These are phyloP conservation scores for Arctia plantaginis DNA, from an alignment of 2,888 invertebrate genomes.

Conservation along the genomic window DNA sequence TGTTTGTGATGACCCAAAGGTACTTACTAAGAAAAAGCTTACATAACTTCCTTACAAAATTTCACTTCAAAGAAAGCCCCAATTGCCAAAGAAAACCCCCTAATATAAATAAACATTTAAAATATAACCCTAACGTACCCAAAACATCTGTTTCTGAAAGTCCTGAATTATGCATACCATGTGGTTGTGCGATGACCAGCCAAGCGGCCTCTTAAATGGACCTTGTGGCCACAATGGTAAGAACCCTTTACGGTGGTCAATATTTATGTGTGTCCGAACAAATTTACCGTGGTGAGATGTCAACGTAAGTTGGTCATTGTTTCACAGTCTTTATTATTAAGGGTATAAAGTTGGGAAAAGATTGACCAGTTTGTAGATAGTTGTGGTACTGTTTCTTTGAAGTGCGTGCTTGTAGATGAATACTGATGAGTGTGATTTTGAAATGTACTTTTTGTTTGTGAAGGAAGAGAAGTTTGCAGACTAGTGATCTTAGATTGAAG, in stretches of 20 bases:
- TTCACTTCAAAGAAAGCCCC: slow-evolving; percentile 15
- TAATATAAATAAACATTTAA: slow-evolving; percentile 41
- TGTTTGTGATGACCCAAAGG: not conserved
- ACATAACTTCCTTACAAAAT: slow-evolving; percentile 23
- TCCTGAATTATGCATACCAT: slow-evolving; percentile 66
- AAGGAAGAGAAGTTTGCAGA: not conserved
- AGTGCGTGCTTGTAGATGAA: slow-evolving; percentile 59
- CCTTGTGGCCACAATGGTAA: slow-evolving; percentile 61
- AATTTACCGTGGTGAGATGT: slow-evolving; percentile 60
- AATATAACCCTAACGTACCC: slow-evolving; percentile 41
- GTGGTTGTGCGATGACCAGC: slow-evolving; percentile 58
- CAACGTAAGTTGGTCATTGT: slow-evolving; percentile 14
- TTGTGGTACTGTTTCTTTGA: slow-evolving; percentile 47
- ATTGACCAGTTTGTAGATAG: slow-evolving; percentile 16
- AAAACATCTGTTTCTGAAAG: slow-evolving; percentile 58
- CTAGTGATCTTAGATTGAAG: not conserved
- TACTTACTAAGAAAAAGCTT: not conserved
- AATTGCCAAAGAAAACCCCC: slow-evolving; percentile 17
- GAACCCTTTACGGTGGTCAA: slow-evolving; percentile 71
- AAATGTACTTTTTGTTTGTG: slow-evolving; percentile 13
- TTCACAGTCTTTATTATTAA: slow-evolving; percentile 33
- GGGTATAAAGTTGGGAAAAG: slow-evolving; percentile 33
- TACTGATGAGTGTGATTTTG: slow-evolving; percentile 57
- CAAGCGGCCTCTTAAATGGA: slow-evolving; percentile 70
- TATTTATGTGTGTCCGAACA: slow-evolving; percentile 72